Evolutionary conservation across 2,797 vertebrate species (phyloP), one percentile per base, ranked within the genome.

Genomic region (Micromesistius poutassou): DNA sequence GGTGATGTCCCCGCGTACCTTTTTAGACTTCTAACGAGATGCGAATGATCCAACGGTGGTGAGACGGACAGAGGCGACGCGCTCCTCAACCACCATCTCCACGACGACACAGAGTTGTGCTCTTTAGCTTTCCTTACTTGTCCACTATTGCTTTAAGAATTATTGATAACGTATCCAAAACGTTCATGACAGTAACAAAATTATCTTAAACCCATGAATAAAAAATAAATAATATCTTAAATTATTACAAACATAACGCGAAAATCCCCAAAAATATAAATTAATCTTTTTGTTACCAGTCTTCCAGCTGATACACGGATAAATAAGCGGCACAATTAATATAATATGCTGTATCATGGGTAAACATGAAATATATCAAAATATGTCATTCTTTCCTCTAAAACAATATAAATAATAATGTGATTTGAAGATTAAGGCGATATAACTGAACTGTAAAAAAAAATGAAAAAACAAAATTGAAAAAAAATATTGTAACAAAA

Each of bases 141-240:
- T 93, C 92, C 90, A 89, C 96, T 98, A 98, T 97, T 98, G 96
- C 97, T 97, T 97, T 95, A 93, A 80, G 91, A 91, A 94, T 92
- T 91, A 92, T 92, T 91, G 81, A 91, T 87, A 83, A 86, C 85
- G 85, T 89, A 88, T 80, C 79, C 50, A 72, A 30, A 80, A 80
- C 78, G 87, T 76, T 79, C 77, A 87, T 86, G 77, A 83, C 81
- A 71, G 66, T 81, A 90, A 90, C 77, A 79, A 81, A 79, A 80
- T n/a, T 25, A 62, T 62, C 68, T 82, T 86, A 78, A 85, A 87
- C 79, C 87, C 83, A 86, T 72, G 84, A 86, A 86, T 82, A 35
- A 85, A 85, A 88, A 78, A 28, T 78, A 90, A 88, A 79, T 42
- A 78, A 91, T 84, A 78, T 85, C 79, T 85, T 81, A 89, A 91